Evolutionary conservation across 2,113 vertebrate genomes (phyloP).

Genomic region (Pedionomus torquatus): DNA sequence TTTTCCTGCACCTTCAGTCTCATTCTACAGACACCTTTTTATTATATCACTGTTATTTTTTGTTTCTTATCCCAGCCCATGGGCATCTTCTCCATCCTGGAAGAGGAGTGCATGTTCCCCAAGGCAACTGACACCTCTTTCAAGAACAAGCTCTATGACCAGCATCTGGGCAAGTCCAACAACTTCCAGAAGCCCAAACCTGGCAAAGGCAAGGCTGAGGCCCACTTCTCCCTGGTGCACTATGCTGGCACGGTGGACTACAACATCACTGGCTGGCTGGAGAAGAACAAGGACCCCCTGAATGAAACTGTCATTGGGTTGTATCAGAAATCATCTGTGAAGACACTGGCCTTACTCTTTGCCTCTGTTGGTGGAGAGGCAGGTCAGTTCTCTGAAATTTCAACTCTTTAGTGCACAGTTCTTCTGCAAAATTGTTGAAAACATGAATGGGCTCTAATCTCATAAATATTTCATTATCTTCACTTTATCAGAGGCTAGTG

Average conservation of each 20-base stretch:
- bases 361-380: slow-evolving; percentile 59
- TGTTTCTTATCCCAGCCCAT: background rate
- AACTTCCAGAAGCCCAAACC: slow-evolving; percentile 91
- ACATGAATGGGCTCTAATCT: background rate
- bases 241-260: slow-evolving; percentile 87
- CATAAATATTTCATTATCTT: background rate
- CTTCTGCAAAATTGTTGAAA: background rate
- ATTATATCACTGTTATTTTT: background rate
- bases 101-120: slow-evolving; percentile 89
- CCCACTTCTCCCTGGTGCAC: slow-evolving; percentile 83
- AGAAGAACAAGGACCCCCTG: slow-evolving; percentile 91
- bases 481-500: background rate
- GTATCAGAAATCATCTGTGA: slow-evolving; percentile 84
- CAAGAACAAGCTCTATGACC: slow-evolving; percentile 87
- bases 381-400: background rate
- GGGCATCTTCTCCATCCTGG: slow-evolving; percentile 66
- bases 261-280: slow-evolving; percentile 86
- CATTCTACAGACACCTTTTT: background rate
- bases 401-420: background rate
- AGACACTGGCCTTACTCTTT: slow-evolving; percentile 79
- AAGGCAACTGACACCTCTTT: slow-evolving; percentile 83
- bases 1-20: background rate
- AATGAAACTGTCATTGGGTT: slow-evolving; percentile 84
- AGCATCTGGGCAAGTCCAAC: slow-evolving; percentile 83
- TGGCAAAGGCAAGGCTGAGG: slow-evolving; percentile 81